phyloP scores from a whole-genome alignment of 2,797 vertebrate species.

The Acrossocheilus fasciatus region DNA sequence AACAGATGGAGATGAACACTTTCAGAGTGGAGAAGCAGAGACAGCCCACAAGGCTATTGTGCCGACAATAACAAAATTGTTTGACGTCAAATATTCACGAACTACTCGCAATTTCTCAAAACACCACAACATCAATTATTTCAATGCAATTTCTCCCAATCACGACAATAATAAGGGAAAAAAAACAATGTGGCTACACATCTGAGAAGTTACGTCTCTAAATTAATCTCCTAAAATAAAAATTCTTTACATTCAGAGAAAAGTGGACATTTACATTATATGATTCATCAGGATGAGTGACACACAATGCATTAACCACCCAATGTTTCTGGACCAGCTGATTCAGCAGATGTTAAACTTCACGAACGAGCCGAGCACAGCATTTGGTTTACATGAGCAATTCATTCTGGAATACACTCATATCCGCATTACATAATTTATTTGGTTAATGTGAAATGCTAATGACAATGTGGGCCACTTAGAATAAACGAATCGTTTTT shows the following conservation, averaged over 20 bases:
- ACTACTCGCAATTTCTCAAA: too few relatives aligned
- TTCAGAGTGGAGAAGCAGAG: too few relatives aligned
- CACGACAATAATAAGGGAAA: not conserved
- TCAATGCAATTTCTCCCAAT: not conserved
- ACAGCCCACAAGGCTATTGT: too few relatives aligned
- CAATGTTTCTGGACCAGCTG: not conserved
- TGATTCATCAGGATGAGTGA: not conserved
- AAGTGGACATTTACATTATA: too few relatives aligned
- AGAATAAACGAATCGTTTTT: constrained; percentile 63
- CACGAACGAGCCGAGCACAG: not conserved
- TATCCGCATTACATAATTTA: not conserved
- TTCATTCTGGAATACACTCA: not conserved
- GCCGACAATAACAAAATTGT: too few relatives aligned
- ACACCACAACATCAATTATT: too few relatives aligned
- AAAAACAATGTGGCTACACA: not conserved
- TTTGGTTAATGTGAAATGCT: not conserved
- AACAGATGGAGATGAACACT: too few relatives aligned
- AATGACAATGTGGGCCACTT: not conserved
- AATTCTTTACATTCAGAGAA: too few relatives aligned
- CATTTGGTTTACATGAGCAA: not conserved
- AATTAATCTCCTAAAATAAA: not conserved
- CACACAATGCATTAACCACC: not conserved
- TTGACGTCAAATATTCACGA: too few relatives aligned
- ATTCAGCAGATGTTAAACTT: constrained; percentile 15
- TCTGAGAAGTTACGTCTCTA: too few relatives aligned